Evolutionary conservation across 2,888 invertebrate species (phyloP).

Genomic region (Coelinius sp.): DNA sequence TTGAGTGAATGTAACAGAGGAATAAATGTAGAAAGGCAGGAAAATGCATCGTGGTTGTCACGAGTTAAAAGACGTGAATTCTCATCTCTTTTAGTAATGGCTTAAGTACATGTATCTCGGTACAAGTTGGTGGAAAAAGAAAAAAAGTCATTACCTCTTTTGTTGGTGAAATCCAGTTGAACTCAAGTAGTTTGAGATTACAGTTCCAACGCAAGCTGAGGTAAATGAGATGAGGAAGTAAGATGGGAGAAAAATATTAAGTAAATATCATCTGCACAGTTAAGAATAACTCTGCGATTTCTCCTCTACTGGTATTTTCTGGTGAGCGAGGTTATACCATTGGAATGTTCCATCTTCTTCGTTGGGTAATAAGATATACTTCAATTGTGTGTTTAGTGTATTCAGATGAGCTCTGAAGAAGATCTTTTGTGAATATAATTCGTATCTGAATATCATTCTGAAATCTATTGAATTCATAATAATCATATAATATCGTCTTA

Average conservation of each 20-base stretch:
- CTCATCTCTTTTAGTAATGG: slow-evolving; percentile 9
- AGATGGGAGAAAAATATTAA: neutral
- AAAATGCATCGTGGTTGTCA: slow-evolving; percentile 30
- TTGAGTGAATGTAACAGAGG: slow-evolving; percentile 5
- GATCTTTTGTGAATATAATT: neutral
- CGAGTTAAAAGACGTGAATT: slow-evolving; percentile 32
- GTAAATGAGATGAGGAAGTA: neutral
- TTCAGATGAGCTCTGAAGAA: neutral
- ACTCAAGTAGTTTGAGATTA: slow-evolving; percentile 5
- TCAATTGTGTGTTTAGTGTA: neutral
- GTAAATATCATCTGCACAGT: slow-evolving; percentile 10
- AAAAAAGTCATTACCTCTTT: neutral
- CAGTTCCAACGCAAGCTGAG: neutral
- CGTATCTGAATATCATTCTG: neutral
- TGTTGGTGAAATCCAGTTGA: slow-evolving; percentile 9
- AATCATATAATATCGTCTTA: neutral
- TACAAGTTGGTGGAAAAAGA: neutral
- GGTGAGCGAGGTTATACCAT: neutral
- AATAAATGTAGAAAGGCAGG: slow-evolving; percentile 13
- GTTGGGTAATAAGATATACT: neutral
- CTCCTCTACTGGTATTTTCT: neutral
- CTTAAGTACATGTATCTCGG: neutral
- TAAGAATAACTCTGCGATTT: neutral
- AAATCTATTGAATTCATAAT: neutral
- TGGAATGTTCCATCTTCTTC: neutral